Evolutionary conservation across 2,888 invertebrate genomes (phyloP).

Genomic region (Andrena trimmerana): DNA sequence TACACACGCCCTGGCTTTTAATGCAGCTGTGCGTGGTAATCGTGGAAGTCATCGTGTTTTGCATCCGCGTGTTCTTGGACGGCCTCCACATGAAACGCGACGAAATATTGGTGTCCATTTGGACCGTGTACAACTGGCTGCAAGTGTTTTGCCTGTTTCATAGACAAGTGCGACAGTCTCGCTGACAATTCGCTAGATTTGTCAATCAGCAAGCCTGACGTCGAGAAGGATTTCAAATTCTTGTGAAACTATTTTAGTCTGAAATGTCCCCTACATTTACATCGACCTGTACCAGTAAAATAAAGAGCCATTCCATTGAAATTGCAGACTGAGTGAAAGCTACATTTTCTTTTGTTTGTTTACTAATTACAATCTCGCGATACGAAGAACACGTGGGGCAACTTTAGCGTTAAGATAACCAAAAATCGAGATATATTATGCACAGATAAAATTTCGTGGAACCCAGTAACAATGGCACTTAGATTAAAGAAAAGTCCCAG

Average conservation of each 20-base stretch:
- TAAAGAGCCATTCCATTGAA: constrained; percentile 28
- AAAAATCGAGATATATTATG: background rate
- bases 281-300: constrained; percentile 8
- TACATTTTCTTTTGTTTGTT: constrained; percentile 14
- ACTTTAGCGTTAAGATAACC: constrained; percentile 12
- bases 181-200: constrained; percentile 17
- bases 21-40: constrained; percentile 83
- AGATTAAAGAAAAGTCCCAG: constrained; percentile 28
- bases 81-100: constrained; percentile 81
- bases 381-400: constrained; percentile 14
- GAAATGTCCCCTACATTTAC: background rate
- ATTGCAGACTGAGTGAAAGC: background rate
- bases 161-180: constrained; percentile 71
- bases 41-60: constrained; percentile 80
- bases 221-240: constrained; percentile 15
- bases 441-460: background rate
- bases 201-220: no score
- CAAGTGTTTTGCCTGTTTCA: constrained; percentile 83
- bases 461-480: constrained; percentile 12
- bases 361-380: background rate
- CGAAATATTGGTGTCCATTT: constrained; percentile 79
- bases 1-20: constrained; percentile 82
- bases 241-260: constrained; percentile 1
- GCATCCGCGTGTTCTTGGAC: constrained; percentile 79
- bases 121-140: constrained; percentile 82